Evolutionary conservation across 2,888 invertebrate species (phyloP).

Genomic region (Trypoxylon attenuatum): DNA sequence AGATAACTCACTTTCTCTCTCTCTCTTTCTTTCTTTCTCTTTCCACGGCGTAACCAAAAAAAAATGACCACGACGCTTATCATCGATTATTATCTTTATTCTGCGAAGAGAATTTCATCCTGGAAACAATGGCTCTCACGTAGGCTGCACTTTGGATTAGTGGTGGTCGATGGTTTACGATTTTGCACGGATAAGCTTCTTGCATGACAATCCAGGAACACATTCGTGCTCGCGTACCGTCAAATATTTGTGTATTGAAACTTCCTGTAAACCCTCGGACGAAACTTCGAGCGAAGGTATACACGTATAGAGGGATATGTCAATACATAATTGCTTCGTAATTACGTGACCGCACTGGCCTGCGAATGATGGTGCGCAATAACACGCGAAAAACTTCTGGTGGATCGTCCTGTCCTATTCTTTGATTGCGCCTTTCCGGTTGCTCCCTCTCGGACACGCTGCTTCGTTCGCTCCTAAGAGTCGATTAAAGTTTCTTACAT

Average conservation of each 20-base stretch:
- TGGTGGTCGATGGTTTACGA: too few species aligned
- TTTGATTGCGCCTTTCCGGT: constrained; percentile 42
- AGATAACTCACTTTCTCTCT: too few species aligned
- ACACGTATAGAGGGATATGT: background rate
- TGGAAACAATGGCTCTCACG: too few species aligned
- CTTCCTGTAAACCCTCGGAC: too few species aligned
- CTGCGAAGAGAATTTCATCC: too few species aligned
- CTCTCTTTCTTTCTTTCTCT: too few species aligned
- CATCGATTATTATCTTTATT: constrained; percentile 1
- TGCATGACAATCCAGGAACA: too few species aligned
- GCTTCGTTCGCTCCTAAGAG: constrained; percentile 45
- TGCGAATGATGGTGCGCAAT: constrained; percentile 35
- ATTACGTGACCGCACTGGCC: constrained; percentile 32
- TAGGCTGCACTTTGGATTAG: too few species aligned
- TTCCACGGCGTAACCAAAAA: too few species aligned
- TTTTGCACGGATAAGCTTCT: too few species aligned
- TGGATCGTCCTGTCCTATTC: constrained; percentile 43
- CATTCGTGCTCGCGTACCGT: too few species aligned
- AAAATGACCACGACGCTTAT: background rate
- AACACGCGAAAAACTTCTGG: constrained; percentile 42
- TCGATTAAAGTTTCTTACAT: background rate
- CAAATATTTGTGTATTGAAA: too few species aligned
- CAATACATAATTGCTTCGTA: constrained; percentile 47
- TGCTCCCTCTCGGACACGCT: constrained; percentile 51
- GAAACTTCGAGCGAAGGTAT: background rate